Conservation (phyloP, 2,888 invertebrate species). For the Andricus curvator region DNA sequence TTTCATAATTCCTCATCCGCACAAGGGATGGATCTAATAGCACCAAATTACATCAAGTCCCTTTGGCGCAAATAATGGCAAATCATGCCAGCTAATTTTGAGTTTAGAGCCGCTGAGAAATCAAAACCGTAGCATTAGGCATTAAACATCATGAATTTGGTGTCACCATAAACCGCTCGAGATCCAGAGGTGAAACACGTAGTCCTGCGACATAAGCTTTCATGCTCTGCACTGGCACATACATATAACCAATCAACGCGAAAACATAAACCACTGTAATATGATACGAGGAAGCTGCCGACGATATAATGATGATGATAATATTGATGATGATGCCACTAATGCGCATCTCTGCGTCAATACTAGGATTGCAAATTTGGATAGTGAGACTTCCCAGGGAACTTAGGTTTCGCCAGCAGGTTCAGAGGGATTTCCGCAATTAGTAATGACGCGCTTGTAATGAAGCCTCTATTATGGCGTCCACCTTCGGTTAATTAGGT, state of each 20-base stretch:
- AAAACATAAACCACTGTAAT: slow-evolving; percentile 47
- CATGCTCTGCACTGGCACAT: slow-evolving; percentile 4
- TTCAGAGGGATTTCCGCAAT: slow-evolving; percentile 59
- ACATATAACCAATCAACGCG: slow-evolving; percentile 46
- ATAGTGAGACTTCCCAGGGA: slow-evolving; percentile 32
- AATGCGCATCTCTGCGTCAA: slow-evolving; percentile 13
- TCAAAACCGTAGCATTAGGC: slow-evolving; percentile 16
- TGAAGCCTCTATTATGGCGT: slow-evolving; percentile 69
- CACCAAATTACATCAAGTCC: not conserved
- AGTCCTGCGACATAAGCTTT: slow-evolving; percentile 25
- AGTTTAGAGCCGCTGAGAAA: slow-evolving; percentile 18
- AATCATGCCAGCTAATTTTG: slow-evolving; percentile 5
- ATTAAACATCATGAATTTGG: not conserved
- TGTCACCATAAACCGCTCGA: slow-evolving; percentile 30
- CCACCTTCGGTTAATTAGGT: slow-evolving; percentile 71
- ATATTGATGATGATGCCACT: slow-evolving; percentile 27
- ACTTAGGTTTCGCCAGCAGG: slow-evolving; percentile 23
- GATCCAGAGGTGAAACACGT: slow-evolving; percentile 18
- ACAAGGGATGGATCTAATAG: not conserved
- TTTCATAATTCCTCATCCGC: not conserved
- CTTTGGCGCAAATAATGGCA: not conserved
- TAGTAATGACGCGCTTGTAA: slow-evolving; percentile 69
- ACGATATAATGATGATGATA: slow-evolving; percentile 47
- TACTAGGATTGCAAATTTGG: slow-evolving; percentile 14
- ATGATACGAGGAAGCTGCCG: slow-evolving; percentile 4